Evolutionary conservation across 2,888 invertebrate genomes (phyloP).

Genomic region (Sminthurides aquaticus): DNA sequence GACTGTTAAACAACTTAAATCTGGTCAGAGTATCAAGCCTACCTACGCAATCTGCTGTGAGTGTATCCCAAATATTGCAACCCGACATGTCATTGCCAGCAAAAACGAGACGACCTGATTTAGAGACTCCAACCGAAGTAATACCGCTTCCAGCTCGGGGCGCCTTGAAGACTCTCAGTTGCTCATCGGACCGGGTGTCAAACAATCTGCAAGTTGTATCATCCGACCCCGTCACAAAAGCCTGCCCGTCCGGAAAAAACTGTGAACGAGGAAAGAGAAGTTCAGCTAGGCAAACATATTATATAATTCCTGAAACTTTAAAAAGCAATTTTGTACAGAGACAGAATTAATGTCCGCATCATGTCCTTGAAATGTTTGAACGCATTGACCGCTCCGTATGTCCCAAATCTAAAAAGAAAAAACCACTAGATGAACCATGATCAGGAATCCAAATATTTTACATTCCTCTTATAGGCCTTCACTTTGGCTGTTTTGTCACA

Average conservation of each 20-base stretch:
- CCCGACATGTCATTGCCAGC: neutral
- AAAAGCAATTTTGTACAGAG: neutral
- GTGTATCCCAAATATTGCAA: slow-evolving; percentile 33
- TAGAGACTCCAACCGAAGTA: neutral
- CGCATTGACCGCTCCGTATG: neutral
- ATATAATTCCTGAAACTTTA: no score
- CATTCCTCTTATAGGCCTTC: no score
- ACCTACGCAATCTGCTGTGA: slow-evolving; percentile 88
- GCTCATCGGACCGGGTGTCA: neutral
- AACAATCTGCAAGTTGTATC: neutral
- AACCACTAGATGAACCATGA: no score
- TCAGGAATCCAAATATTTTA: no score
- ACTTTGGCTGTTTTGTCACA: neutral
- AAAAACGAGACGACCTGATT: neutral
- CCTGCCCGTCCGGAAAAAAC: neutral
- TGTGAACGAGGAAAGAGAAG: neutral
- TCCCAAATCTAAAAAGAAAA: neutral
- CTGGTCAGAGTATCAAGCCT: no score
- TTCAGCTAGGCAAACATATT: no score
- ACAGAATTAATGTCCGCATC: neutral
- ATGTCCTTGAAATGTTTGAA: neutral
- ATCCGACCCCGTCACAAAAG: neutral
- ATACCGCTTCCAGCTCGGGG: neutral
- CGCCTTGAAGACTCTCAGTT: neutral
- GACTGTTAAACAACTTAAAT: no score